phyloP scores from a whole-genome alignment of 37 sponge, comb jelly and placozoan species.

The Amphimedon queenslandica region DNA sequence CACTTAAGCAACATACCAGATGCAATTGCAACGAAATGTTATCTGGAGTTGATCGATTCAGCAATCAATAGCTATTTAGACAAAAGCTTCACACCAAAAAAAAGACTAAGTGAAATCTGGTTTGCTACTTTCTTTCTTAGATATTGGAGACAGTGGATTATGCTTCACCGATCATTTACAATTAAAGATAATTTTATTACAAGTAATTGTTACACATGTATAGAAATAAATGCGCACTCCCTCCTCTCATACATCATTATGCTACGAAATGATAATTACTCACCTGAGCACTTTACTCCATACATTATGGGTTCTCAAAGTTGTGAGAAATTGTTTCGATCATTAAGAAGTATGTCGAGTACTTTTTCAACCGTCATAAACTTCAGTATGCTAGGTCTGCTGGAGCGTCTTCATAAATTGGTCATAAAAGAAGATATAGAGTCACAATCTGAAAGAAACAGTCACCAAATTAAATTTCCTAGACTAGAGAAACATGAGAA shows the following conservation, averaged over 20 bases:
- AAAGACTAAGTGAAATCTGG: slow-evolving; percentile 16
- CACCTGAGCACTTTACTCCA: slow-evolving; percentile 12
- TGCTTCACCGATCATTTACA: background rate
- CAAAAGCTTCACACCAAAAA: slow-evolving; percentile 3
- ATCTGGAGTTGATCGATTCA: slow-evolving; percentile 4
- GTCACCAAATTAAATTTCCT: no score
- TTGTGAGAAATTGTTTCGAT: slow-evolving; percentile 33
- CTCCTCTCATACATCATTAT: background rate
- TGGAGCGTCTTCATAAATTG: slow-evolving; percentile 8
- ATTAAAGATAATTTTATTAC: slow-evolving; percentile 17
- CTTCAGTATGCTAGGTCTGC: slow-evolving; percentile 22
- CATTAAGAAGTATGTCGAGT: slow-evolving; percentile 13
- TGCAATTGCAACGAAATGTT: slow-evolving; percentile 11
- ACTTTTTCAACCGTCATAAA: slow-evolving; percentile 41
- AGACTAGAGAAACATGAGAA: no score
- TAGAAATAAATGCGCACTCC: slow-evolving; percentile 40
- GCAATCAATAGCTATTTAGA: slow-evolving; percentile 28
- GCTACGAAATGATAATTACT: background rate
- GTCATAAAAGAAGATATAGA: no score
- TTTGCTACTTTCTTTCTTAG: slow-evolving; percentile 17
- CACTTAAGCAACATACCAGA: slow-evolving; percentile 6
- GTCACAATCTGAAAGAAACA: no score
- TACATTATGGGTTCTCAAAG: slow-evolving; percentile 28
- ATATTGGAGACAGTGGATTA: slow-evolving; percentile 7
- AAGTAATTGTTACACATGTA: slow-evolving; percentile 9